Percentiles rank a stretch among this genome's conserved stretches.
Evolutionary conservation across 2,113 vertebrate species (phyloP).

Genomic region (Mixornis gularis): DNA sequence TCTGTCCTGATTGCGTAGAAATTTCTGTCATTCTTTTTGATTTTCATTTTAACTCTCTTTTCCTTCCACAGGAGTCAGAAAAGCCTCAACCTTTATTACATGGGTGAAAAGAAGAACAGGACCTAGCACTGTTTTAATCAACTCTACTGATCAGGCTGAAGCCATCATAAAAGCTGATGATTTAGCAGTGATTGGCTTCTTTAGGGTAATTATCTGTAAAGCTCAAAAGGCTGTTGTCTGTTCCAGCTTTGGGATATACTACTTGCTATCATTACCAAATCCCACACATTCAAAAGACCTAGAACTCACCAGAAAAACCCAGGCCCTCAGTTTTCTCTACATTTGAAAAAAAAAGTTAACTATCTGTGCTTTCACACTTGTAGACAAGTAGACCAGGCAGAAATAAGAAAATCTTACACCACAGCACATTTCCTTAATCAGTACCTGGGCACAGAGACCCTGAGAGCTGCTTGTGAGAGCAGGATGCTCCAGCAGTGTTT

Average conservation of each 20-base stretch:
- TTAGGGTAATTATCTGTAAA: conserved; percentile 75
- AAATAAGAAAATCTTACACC: neutral
- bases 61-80: conserved; percentile 75
- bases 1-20: neutral
- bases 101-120: conserved; percentile 87
- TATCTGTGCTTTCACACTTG: neutral
- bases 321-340: neutral
- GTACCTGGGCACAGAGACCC: neutral
- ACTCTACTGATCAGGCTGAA: conserved; percentile 68
- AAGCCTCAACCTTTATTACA: conserved; percentile 79
- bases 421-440: neutral
- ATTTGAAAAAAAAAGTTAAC: too few species aligned
- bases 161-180: conserved; percentile 68
- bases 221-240: neutral
- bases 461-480: neutral
- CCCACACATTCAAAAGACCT: neutral
- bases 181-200: conserved; percentile 84
- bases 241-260: neutral
- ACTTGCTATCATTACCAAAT: neutral
- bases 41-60: neutral
- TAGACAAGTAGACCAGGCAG: neutral
- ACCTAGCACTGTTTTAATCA: conserved; percentile 73
- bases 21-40: neutral
- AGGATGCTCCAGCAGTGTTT: neutral
- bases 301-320: neutral